phyloP scores from a whole-genome alignment of 2,888 invertebrate genomes.

The Cephus rjabovi region DNA sequence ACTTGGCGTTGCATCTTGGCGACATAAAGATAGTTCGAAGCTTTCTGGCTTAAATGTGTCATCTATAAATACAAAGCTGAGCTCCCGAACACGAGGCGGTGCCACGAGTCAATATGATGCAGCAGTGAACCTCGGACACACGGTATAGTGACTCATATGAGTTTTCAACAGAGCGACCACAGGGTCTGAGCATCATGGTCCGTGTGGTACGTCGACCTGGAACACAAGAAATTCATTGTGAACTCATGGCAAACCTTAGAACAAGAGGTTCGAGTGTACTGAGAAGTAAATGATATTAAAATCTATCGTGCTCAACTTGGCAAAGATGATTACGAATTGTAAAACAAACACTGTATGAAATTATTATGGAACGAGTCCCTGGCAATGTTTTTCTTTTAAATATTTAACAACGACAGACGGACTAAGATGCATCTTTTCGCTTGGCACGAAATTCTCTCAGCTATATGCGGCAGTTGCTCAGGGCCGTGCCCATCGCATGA shows the following conservation, averaged over 20 bases:
- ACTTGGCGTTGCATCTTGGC: slow-evolving; percentile 11
- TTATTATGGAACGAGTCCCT: background rate
- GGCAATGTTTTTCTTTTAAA: background rate
- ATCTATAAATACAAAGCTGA: slow-evolving; percentile 59
- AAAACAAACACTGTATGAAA: background rate
- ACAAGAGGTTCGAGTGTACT: background rate
- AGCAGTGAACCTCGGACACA: background rate
- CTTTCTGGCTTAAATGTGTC: slow-evolving; percentile 61
- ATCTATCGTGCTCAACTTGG: background rate
- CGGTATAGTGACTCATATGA: background rate
- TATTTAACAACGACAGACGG: background rate
- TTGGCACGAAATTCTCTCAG: background rate
- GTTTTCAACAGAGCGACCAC: background rate
- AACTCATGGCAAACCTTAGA: background rate
- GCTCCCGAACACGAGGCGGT: slow-evolving; percentile 26
- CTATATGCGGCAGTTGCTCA: background rate
- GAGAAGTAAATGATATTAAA: background rate
- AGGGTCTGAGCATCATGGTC: background rate
- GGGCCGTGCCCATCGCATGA: background rate
- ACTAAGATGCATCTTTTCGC: background rate
- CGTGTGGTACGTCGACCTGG: background rate
- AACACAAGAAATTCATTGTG: background rate
- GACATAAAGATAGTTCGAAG: slow-evolving; percentile 57
- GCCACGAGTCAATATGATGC: slow-evolving; percentile 14
- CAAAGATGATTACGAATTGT: background rate